Percentiles rank a stretch among this genome's conserved stretches.
These are phyloP conservation scores for Apamea monoglypha DNA, from an alignment of 2,888 invertebrate genomes.

Conservation along the genomic window DNA sequence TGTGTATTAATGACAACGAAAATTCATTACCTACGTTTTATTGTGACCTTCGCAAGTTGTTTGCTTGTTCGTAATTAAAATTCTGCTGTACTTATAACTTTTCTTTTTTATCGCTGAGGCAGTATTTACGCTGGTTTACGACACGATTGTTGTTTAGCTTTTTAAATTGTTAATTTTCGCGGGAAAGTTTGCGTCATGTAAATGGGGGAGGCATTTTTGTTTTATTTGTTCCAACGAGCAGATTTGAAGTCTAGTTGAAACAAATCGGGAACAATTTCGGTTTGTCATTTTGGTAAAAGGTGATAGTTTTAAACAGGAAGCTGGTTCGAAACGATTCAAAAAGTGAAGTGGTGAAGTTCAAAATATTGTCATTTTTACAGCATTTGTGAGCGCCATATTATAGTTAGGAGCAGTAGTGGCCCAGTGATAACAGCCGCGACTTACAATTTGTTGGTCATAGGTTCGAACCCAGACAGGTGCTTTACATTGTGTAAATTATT, in stretches of 20 bases:
- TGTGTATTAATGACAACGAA: conserved; percentile 64
- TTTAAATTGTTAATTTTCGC: conserved; percentile 64
- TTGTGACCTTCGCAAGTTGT: conserved; percentile 60
- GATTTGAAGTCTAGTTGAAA: not conserved
- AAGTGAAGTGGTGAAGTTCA: no score
- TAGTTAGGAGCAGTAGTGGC: no score
- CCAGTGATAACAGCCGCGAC: no score
- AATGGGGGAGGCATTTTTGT: conserved; percentile 25
- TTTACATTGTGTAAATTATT: not conserved
- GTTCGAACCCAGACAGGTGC: not conserved
- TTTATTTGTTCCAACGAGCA: conserved; percentile 25
- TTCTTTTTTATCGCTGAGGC: conserved; percentile 60
- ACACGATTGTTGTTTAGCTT: conserved; percentile 62
- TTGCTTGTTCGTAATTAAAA: conserved; percentile 66
- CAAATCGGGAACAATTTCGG: not conserved
- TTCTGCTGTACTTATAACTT: conserved; percentile 66
- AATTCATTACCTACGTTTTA: conserved; percentile 60
- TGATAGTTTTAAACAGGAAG: not conserved
- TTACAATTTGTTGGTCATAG: not conserved
- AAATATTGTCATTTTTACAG: not conserved
- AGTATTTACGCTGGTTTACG: conserved; percentile 63
- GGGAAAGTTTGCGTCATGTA: conserved; percentile 52
- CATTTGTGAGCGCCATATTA: not conserved
- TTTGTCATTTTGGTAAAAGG: not conserved
- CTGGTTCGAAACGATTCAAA: no score